These are phyloP conservation scores for Progne subis DNA, from an alignment of 2,113 vertebrate species.

Conservation along the genomic window DNA sequence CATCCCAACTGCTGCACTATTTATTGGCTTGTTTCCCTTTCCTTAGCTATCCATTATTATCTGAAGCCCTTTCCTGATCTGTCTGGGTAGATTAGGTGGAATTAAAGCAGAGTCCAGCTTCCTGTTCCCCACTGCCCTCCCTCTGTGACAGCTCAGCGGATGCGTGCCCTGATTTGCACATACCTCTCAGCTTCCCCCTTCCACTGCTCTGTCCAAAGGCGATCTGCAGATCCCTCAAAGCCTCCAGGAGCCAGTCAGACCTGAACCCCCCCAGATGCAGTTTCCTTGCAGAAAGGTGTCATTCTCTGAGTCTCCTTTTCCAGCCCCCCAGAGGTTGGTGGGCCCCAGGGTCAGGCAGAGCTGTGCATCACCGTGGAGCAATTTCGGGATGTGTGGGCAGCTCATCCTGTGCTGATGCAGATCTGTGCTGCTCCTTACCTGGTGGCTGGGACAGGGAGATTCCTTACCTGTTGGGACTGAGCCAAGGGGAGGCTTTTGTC, in stretches of 20 bases:
- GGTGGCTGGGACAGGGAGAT: not conserved
- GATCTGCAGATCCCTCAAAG: not conserved
- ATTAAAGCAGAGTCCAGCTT: not conserved
- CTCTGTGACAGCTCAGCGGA: not conserved
- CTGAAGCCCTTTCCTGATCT: not conserved
- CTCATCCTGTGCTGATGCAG: not conserved
- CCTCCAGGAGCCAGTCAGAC: not conserved
- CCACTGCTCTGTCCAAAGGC: no score
- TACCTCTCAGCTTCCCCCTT: not conserved
- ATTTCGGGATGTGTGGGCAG: not conserved
- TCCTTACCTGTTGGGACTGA: not conserved
- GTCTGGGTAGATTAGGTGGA: conserved; percentile 37
- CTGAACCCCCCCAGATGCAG: no score
- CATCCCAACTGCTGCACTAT: not conserved
- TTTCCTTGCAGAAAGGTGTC: not conserved
- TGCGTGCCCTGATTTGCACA: fast-evolving
- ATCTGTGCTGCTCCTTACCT: not conserved
- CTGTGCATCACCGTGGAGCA: fast-evolving
- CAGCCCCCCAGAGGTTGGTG: not conserved
- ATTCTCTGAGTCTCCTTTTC: not conserved
- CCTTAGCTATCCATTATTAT: not conserved
- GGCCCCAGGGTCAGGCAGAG: not conserved
- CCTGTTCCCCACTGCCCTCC: not conserved
- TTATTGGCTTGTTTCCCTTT: conserved; percentile 16
- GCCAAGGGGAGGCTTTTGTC: not conserved